Percentiles rank a stretch among this genome's conserved stretches.
These are phyloP conservation scores for Vanessa atalanta DNA, from an alignment of 1,140 invertebrate genomes.

Conservation along the genomic window DNA sequence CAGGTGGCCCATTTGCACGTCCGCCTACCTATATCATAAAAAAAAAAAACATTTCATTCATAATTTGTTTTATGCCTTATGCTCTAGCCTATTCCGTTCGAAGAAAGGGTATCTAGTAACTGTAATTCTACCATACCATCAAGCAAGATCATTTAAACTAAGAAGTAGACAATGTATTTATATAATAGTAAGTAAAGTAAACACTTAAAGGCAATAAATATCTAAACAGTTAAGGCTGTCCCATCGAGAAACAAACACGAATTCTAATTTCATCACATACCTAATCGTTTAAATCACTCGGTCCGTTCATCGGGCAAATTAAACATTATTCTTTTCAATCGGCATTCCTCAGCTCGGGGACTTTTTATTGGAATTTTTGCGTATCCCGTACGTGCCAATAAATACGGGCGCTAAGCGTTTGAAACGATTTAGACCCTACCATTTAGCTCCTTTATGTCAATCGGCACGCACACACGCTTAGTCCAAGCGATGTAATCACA, in stretches of 20 bases:
- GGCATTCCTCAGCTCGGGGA: constrained; percentile 58
- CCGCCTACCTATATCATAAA: too few species aligned
- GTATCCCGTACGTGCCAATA: constrained; percentile 77
- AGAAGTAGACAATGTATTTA: too few species aligned
- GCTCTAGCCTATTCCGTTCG: too few species aligned
- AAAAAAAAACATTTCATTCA: too few species aligned
- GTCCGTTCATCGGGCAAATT: constrained; percentile 66
- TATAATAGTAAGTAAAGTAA: too few species aligned
- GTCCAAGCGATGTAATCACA: constrained; percentile 3
- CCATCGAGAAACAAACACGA: constrained; percentile 8
- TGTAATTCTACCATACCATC: too few species aligned
- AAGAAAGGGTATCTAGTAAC: too few species aligned
- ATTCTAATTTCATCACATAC: constrained; percentile 39
- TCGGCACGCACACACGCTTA: constrained; percentile 49
- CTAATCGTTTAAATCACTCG: constrained; percentile 59
- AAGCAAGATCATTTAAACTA: too few species aligned
- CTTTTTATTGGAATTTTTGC: constrained; percentile 79
- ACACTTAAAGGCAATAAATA: background rate
- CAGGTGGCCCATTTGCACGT: too few species aligned
- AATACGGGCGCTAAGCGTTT: constrained; percentile 68
- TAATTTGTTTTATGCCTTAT: too few species aligned
- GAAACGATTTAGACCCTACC: constrained; percentile 60
- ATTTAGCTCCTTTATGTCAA: constrained; percentile 72
- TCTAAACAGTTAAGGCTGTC: background rate
- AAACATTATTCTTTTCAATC: constrained; percentile 77